Evolutionary conservation across 2,113 vertebrate species (phyloP), one percentile per base, ranked within the genome.

Genomic region (Leptobrachium ailaonicum): DNA sequence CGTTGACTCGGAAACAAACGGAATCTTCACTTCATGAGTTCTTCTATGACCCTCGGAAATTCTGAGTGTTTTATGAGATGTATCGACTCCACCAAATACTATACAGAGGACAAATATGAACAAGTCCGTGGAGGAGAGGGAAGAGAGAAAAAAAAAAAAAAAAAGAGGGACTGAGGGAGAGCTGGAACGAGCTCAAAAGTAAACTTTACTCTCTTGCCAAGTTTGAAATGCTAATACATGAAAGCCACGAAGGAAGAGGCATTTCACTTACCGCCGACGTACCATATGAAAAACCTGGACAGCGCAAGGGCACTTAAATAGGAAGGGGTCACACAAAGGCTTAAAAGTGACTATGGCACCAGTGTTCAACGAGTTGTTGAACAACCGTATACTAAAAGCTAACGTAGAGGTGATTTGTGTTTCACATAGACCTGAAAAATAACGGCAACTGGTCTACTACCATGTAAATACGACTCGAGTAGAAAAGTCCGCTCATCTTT

Each of bases 241-340:
- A 54, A 13, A 11, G 13, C 10, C 2, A 60, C 10, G 56, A 60
- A 60, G 9, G 4, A 60, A 11, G 50, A 54, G 50, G 50, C 12
- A 54, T 54, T 54, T 54, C 50, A 73, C 54, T 60, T 56, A 74
- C 72, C 10, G 32, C n/a, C 32, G n/a, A 47, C 2, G 53, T 41
- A 72, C 54, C 13, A 44, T 13, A 13, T 32, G 60, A 47, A 6
- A n/a, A 4, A 53, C 70, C 11, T 12, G 75, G 42, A 14, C 13
- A 43, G 75, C 45, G 76, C 54, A 69, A 74, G 78, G 71, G 63
- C 78, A 80, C 71, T 80, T 80, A 74, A 74, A 64, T 68, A 58
- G 54, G 41, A 32, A 50, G 42, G 4, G 9, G 11, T 40, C 14
- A 63, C 58, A 72, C n/a, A 71, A 2, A 63, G 20, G 47, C 41